phyloP scores from a whole-genome alignment of 2,113 vertebrate genomes.

The Perognathus longimembris region DNA sequence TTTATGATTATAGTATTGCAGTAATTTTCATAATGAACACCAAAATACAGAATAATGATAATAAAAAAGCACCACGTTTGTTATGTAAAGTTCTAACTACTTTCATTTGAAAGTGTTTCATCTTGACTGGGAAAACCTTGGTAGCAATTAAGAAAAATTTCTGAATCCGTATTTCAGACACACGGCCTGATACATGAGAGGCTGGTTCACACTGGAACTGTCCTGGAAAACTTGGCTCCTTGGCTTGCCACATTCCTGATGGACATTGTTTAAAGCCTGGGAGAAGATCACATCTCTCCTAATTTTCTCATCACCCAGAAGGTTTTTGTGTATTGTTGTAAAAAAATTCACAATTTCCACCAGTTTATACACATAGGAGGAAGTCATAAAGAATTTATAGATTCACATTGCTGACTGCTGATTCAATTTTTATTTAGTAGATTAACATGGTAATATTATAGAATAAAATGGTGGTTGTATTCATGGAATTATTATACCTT shows the following conservation, averaged over 20 bases:
- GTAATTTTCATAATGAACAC: constrained; percentile 80
- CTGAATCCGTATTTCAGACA: constrained; percentile 72
- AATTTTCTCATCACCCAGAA: background rate
- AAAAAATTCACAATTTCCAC: background rate
- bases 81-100: constrained; percentile 83
- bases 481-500: constrained; percentile 40
- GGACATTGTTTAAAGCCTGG: constrained; percentile 15
- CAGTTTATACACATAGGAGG: background rate
- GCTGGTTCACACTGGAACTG: background rate
- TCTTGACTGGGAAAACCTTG: constrained; percentile 86
- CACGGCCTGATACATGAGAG: constrained; percentile 1
- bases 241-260: background rate
- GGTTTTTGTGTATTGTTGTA: background rate
- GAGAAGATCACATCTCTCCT: background rate
- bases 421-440: constrained; percentile 15
- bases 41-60: constrained; percentile 84
- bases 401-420: background rate
- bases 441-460: background rate
- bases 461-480: constrained; percentile 11
- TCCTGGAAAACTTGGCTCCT: constrained; percentile 16
- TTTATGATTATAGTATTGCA: constrained; percentile 82
- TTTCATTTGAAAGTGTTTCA: constrained; percentile 84
- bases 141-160: constrained; percentile 63
- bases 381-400: constrained; percentile 26
- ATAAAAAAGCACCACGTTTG: constrained; percentile 85